Evolutionary conservation across 2,888 invertebrate species (phyloP).

Genomic region (Sceliomorpha sp.): DNA sequence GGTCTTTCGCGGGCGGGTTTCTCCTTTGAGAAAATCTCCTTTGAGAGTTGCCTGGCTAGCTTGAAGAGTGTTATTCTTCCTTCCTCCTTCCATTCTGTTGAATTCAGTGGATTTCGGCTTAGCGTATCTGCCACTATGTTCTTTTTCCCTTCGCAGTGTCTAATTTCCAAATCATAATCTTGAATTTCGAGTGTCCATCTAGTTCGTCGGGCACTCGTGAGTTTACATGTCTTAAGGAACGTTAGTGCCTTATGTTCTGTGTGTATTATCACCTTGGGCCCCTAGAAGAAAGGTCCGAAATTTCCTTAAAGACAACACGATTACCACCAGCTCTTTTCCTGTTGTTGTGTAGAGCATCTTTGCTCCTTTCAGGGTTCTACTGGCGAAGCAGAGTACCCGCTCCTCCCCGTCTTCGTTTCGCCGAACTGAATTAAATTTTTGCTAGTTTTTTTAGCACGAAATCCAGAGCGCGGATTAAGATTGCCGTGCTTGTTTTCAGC

Average conservation of each 20-base stretch:
- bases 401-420: background rate
- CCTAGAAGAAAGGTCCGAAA: conserved; percentile 20
- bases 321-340: conserved; percentile 22
- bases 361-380: too few species aligned
- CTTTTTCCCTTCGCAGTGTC: conserved; percentile 12
- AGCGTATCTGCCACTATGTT: too few species aligned
- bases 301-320: conserved; percentile 10
- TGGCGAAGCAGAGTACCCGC: background rate
- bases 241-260: conserved; percentile 33
- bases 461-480: too few species aligned
- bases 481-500: too few species aligned
- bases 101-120: too few species aligned
- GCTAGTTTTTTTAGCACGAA: background rate
- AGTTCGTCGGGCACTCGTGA: background rate
- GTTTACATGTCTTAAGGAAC: conserved; percentile 8
- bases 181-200: conserved; percentile 22
- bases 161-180: conserved; percentile 15
- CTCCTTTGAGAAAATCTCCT: too few species aligned
- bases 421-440: background rate
- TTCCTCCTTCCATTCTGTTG: too few species aligned
- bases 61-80: background rate
- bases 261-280: background rate
- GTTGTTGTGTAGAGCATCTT: too few species aligned
- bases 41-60: background rate
- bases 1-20: too few species aligned